Base-by-base conservation (phyloP, 2,797 vertebrate species). In the Peromyscus melanophrys region DNA sequence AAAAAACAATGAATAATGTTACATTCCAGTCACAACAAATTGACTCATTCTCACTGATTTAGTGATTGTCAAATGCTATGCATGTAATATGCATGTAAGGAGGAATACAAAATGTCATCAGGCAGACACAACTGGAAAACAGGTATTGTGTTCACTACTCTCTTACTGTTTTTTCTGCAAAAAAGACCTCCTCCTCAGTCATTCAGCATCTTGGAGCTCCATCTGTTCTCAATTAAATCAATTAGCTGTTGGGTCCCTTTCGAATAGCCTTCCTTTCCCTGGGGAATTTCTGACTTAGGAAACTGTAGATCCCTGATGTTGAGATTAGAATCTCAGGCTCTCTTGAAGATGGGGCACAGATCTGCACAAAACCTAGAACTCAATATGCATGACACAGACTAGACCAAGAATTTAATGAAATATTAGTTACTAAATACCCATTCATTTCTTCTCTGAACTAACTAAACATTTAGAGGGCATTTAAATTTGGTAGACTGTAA, bases 361-460 rank as follows among this genome's bases (percentile, higher is more conserved):
- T 71, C 17, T 88, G 14, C 37, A 90, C 14, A 37, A 77, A 95
- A 85, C 55, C 55, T 78, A 92, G 49, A 49, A 67, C 92, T 92
- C 25, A 92, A 90, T 90, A 75, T 55, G 90, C 89, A 92, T 91
- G 34, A 63, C 43, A 85, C 71, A 87, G 65, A 87, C 52, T 85
- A 94, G 49, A 61, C 21, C 25, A 55, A 82, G 52, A 96, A 57
- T 78, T 95, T 23, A 81, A 95, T 65, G 49, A 96, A 96, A 90
- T 40, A 37, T 43, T 11, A 88, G 57, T 86, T 37, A 85, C 7
- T 31, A 67, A 81, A 25, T 57, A 80, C 12, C 59, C 23, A 90
- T 57, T 96, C 34, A 59, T 85, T 89, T 76, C 49, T 78, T 16
- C 46, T 84, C 52, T 86, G 55, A 81, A 16, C 29, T 89, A 40